phyloP scores from a whole-genome alignment of 2,888 invertebrate genomes.

The Macropis europaea region DNA sequence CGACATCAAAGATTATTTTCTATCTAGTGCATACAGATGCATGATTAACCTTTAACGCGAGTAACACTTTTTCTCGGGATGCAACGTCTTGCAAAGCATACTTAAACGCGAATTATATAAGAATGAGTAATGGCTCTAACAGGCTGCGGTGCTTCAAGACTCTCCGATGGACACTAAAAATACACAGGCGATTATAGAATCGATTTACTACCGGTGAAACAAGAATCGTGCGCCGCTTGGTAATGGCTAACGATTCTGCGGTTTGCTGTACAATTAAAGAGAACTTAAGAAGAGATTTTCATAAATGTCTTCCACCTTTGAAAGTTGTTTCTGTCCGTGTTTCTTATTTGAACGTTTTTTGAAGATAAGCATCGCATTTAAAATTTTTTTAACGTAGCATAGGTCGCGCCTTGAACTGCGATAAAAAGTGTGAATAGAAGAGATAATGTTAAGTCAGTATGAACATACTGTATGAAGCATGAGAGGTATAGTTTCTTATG shows the following conservation, averaged over 20 bases:
- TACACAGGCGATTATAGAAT: constrained; percentile 16
- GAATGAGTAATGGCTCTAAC: constrained; percentile 32
- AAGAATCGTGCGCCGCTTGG: not conserved
- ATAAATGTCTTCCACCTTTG: not conserved
- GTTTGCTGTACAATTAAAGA: too few relatives aligned
- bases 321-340: too few relatives aligned
- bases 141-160: constrained; percentile 3
- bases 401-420: too few relatives aligned
- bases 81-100: constrained; percentile 20
- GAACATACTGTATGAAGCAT: too few relatives aligned
- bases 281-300: not conserved
- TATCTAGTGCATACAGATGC: not conserved
- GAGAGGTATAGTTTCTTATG: too few relatives aligned
- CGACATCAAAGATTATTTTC: constrained; percentile 17
- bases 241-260: not conserved
- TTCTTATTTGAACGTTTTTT: too few relatives aligned
- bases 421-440: too few relatives aligned
- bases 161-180: constrained; percentile 27
- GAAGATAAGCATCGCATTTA: too few relatives aligned
- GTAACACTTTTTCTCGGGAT: constrained; percentile 5
- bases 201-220: constrained; percentile 2
- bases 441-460: too few relatives aligned
- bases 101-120: constrained; percentile 38
- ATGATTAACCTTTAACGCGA: constrained; percentile 38
- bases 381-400: too few relatives aligned